A percentile compares a stretch with the other conserved stretches of the same genome.
phyloP scores from a whole-genome alignment of 1,140 invertebrate species.

The Bombus affinis region DNA sequence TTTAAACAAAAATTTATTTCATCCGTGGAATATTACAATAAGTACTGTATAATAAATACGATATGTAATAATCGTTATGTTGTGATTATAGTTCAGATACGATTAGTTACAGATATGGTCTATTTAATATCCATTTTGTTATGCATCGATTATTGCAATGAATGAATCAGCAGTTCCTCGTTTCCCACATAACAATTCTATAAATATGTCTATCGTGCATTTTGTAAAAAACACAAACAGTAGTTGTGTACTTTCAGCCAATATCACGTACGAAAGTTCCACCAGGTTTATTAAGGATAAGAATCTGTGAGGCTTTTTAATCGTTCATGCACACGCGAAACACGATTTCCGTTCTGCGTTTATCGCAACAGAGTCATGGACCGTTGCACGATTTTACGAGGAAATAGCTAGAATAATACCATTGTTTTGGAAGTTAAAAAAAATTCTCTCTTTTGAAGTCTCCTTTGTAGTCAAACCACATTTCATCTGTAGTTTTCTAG shows the following conservation, averaged over 20 bases:
- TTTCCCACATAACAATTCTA: not conserved
- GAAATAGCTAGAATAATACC: not conserved
- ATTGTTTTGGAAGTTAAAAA: not conserved
- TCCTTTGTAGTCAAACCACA: not conserved
- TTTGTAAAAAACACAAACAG: not conserved
- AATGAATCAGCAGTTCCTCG: not conserved
- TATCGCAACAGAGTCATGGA: not conserved
- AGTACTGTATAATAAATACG: no score
- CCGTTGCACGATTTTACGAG: not conserved
- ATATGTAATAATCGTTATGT: not conserved
- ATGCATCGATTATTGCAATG: not conserved
- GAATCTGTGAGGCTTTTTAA: slow-evolving; percentile 11
- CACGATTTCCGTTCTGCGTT: not conserved
- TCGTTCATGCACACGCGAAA: not conserved
- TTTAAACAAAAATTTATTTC: no score
- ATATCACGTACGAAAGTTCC: not conserved
- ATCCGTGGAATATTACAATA: no score
- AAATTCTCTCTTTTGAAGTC: not conserved
- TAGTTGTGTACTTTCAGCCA: not conserved
- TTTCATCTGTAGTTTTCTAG: not conserved
- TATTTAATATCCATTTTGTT: no score
- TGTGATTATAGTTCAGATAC: no score
- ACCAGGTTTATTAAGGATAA: not conserved
- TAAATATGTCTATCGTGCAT: not conserved
- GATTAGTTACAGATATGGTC: not conserved